Evolutionary conservation across 2,888 invertebrate genomes (phyloP).

Genomic region (Sarcophaga caerulescens): DNA sequence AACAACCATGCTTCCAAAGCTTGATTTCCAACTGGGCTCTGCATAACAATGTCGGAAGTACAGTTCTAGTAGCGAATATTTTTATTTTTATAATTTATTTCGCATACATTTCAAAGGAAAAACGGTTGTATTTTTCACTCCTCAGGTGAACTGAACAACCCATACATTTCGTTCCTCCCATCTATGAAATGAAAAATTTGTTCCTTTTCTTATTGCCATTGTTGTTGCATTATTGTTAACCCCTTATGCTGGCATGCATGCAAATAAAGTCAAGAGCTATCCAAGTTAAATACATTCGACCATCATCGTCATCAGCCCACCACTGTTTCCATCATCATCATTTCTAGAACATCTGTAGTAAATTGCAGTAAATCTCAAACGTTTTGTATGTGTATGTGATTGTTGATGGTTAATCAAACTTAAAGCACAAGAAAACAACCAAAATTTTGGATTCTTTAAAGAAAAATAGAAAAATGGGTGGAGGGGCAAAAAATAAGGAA

Average conservation of each 20-base stretch:
- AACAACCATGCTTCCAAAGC: too few species aligned
- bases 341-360: constrained; percentile 55
- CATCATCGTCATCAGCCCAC: constrained; percentile 30
- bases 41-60: too few species aligned
- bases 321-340: constrained; percentile 16
- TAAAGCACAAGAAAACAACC: constrained; percentile 26
- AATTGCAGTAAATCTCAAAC: constrained; percentile 55
- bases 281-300: not conserved
- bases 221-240: constrained; percentile 17
- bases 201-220: constrained; percentile 10
- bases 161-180: not conserved
- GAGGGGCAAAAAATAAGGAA: not conserved
- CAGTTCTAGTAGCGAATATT: not conserved
- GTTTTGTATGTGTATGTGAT: constrained; percentile 38
- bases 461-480: not conserved
- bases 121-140: not conserved
- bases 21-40: too few species aligned
- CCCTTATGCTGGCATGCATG: constrained; percentile 15
- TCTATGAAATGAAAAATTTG: not conserved
- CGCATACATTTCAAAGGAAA: constrained; percentile 41
- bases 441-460: constrained; percentile 9
- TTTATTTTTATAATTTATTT: constrained; percentile 35
- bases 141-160: constrained; percentile 20
- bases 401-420: constrained; percentile 48
- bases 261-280: constrained; percentile 14